These are phyloP conservation scores for Thunnus thynnus DNA, from an alignment of 2,113 vertebrate species.

Conservation along the genomic window DNA sequence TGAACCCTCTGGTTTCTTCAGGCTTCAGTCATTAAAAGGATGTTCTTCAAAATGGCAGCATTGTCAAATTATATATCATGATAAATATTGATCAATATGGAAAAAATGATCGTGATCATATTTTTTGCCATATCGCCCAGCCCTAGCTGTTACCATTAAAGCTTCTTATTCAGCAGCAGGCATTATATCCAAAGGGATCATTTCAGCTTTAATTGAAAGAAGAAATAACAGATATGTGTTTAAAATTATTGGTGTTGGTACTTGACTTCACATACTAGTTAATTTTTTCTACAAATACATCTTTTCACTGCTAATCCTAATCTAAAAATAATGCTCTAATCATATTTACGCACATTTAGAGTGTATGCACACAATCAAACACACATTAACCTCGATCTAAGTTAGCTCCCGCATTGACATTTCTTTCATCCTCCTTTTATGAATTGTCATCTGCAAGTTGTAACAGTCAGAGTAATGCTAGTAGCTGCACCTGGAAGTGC, in stretches of 20 bases:
- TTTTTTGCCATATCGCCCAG: too few relatives aligned
- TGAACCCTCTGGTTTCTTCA: too few relatives aligned
- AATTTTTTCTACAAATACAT: neutral
- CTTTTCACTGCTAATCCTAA: neutral
- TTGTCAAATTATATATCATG: too few relatives aligned
- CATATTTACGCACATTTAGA: neutral
- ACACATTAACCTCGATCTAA: neutral
- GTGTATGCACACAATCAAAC: neutral
- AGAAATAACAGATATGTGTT: neutral
- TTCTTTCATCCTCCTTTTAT: slow-evolving; percentile 19
- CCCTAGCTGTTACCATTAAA: neutral
- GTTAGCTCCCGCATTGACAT: slow-evolving; percentile 6
- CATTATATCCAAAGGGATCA: neutral
- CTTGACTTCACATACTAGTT: too few relatives aligned
- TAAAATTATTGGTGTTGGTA: too few relatives aligned
- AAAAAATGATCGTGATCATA: too few relatives aligned
- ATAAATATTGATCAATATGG: too few relatives aligned
- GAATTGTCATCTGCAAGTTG: slow-evolving; percentile 36
- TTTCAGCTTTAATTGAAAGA: neutral
- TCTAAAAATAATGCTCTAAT: neutral
- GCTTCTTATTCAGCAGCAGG: neutral
- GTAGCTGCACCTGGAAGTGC: slow-evolving; percentile 61
- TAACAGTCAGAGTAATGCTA: slow-evolving; percentile 35
- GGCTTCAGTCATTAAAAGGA: too few relatives aligned
- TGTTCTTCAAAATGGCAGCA: too few relatives aligned